Base-by-base conservation (phyloP, 2,888 invertebrate genomes). In the Pterostichus niger region DNA sequence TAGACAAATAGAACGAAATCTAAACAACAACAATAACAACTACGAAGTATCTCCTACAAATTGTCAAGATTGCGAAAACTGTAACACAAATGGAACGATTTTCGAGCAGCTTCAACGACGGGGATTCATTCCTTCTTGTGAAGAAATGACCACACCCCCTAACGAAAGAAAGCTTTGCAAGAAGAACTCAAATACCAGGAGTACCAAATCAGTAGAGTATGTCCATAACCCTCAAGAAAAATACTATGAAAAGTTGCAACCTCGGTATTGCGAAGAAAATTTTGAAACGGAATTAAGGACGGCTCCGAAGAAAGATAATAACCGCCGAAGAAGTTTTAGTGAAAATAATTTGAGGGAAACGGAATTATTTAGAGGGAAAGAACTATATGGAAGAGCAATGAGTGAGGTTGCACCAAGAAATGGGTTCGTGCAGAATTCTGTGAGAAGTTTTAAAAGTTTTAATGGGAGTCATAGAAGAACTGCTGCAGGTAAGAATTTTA, bases 151-250 rank as follows among this genome's bases (percentile, higher is more conserved):
- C 73, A 86, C 84, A 56, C 86, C 85, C 35, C 86, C 85, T 6
- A 86, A 85, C 6, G 88, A 88, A 82, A 86, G 87, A 79, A 90
- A 90, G 84, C 83, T 89, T 15, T 85, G 86, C 17, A 89, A 90
- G 84, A 90, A 88, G 68, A 87, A 87, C 78, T 89, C 90, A 0
- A 88, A 90, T 85, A 88, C 89, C 7, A 88, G 88, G 84, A 89
- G 90, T 85, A 87, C 89, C 7, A 88, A 87, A 83, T 92, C 92
- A 84, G 88, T 93, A 82, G 93, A 93, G 86, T 93, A 92, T 84
- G 87, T 93, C 84, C 89, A 90, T 15, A 91, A 91, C 84, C 91
- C 93, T 0, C 89, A 90, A 0, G 92, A 91, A 81, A 90, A 89
- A 78, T 92, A 92, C 84, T 90, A 90, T 84, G 90, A 91, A 75